phyloP scores from a whole-genome alignment of 2,797 vertebrate species.

The Knipowitschia caucasica region DNA sequence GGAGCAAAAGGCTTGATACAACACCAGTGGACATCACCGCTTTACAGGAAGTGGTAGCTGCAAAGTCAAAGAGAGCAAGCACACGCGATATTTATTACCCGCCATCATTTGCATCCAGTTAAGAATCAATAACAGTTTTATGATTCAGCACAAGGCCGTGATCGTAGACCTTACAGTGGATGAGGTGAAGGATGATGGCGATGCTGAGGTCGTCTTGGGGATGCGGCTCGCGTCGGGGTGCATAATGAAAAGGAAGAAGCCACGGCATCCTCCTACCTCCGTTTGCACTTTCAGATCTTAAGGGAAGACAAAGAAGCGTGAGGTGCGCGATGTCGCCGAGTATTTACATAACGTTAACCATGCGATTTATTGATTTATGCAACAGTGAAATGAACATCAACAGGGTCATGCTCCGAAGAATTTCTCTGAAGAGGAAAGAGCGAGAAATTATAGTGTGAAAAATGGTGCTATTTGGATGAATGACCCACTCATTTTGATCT shows the following conservation, averaged over 20 bases:
- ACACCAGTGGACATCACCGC: slow-evolving; percentile 82
- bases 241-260: slow-evolving; percentile 44
- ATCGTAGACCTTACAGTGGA: slow-evolving; percentile 64
- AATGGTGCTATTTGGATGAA: no score
- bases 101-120: slow-evolving; percentile 20
- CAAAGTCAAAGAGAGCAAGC: slow-evolving; percentile 12
- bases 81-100: slow-evolving; percentile 5
- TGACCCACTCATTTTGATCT: no score
- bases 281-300: slow-evolving; percentile 48
- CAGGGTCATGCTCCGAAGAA: not conserved
- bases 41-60: slow-evolving; percentile 77
- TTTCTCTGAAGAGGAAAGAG: not conserved
- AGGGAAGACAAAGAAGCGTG: slow-evolving; percentile 3
- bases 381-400: not conserved
- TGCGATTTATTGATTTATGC: not conserved
- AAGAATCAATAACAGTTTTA: slow-evolving; percentile 21
- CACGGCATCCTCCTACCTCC: slow-evolving; percentile 59
- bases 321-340: not conserved
- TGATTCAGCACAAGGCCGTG: slow-evolving; percentile 18
- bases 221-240: slow-evolving; percentile 32
- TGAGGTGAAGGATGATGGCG: slow-evolving; percentile 76
- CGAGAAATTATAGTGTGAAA: no score
- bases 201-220: slow-evolving; percentile 69
- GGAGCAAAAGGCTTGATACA: slow-evolving; percentile 80
- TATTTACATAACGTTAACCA: slow-evolving; percentile 1